These are phyloP conservation scores for Vidua macroura DNA, from an alignment of 2,113 vertebrate species.

Conservation along the genomic window DNA sequence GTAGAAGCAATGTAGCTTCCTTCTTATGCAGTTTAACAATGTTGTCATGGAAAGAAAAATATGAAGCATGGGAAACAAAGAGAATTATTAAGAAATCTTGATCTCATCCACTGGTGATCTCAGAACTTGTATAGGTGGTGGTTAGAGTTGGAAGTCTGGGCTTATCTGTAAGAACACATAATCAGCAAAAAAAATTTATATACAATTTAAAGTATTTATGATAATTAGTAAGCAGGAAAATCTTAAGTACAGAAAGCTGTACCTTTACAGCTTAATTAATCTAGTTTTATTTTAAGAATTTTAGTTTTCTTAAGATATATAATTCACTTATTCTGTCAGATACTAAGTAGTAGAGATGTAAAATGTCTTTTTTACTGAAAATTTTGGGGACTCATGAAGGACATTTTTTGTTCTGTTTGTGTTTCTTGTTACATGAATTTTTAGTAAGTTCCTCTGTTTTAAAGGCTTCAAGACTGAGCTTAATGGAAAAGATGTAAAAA, in stretches of 20 bases:
- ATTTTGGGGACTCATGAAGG: not conserved
- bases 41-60: not conserved
- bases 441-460: not conserved
- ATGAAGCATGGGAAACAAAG: not conserved
- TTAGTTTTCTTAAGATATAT: not conserved
- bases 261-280: not conserved
- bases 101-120: not conserved
- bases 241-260: not conserved
- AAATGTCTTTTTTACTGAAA: not conserved
- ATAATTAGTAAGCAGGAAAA: not conserved
- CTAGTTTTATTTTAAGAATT: not conserved
- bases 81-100: not conserved
- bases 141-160: not conserved
- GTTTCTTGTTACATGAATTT: not conserved
- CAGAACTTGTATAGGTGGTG: not conserved
- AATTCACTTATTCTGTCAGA: not conserved
- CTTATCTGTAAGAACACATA: not conserved
- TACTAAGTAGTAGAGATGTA: not conserved
- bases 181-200: not conserved
- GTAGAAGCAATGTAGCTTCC: not conserved
- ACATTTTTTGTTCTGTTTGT: not conserved
- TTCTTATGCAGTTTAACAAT: not conserved
- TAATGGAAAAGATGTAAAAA: not conserved
- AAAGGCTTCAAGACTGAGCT: not conserved
- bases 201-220: not conserved